A percentile compares a stretch with the other conserved stretches of the same genome.
These are phyloP conservation scores for Clepsis dumicolana DNA, from an alignment of 2,888 invertebrate genomes.

Conservation along the genomic window DNA sequence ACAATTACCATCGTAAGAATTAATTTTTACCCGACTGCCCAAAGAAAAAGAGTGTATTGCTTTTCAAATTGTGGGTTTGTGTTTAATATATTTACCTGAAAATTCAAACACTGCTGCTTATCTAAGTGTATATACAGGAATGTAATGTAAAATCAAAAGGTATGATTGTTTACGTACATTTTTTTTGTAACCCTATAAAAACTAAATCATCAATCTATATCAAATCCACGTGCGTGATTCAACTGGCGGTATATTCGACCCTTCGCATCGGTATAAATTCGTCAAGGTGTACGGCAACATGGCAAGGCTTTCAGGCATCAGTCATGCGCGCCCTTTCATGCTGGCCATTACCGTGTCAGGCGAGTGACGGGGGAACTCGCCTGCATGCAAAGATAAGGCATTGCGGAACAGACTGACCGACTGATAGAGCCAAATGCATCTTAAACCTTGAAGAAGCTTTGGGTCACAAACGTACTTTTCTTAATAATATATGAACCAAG, in stretches of 20 bases:
- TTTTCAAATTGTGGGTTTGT: too few relatives aligned
- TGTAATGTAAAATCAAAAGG: background rate
- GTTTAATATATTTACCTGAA: too few relatives aligned
- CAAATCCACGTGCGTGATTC: background rate
- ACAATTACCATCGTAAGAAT: too few relatives aligned
- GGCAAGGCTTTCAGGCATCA: constrained; percentile 82
- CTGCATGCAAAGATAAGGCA: constrained; percentile 52
- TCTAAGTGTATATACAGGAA: too few relatives aligned
- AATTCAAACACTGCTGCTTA: too few relatives aligned
- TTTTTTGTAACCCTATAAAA: background rate
- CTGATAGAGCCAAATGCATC: background rate
- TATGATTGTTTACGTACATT: background rate
- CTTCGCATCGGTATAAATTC: constrained; percentile 24
- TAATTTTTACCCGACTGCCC: too few relatives aligned
- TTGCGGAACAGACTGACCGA: background rate
- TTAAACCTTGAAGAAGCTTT: background rate
- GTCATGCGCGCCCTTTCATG: constrained; percentile 79
- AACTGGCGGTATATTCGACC: constrained; percentile 19
- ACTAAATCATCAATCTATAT: constrained; percentile 7
- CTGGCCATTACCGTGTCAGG: constrained; percentile 83
- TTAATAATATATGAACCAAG: too few relatives aligned
- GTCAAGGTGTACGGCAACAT: constrained; percentile 57
- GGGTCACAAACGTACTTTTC: too few relatives aligned
- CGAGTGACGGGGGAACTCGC: constrained; percentile 57
- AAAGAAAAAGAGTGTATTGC: too few relatives aligned